Base-by-base conservation (phyloP, 2,797 vertebrate species). In the Spondyliosoma cantharus region DNA sequence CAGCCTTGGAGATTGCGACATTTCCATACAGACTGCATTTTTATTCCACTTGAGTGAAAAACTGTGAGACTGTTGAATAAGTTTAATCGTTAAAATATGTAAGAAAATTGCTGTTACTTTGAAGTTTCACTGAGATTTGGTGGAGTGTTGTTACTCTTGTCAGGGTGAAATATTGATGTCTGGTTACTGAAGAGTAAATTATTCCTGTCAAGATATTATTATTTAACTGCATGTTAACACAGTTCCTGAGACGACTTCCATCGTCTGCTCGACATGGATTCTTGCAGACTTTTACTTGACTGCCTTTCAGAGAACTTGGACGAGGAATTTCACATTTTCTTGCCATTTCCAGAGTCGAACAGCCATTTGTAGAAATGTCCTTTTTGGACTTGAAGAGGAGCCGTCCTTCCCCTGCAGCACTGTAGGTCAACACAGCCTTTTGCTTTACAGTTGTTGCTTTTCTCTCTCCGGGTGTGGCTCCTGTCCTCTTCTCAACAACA, bases 1-100 rank as follows among this genome's bases (percentile, higher is more conserved):
- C 72, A 74, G 76, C 67, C 62, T 71, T 64, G 7, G 25, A 76
- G 74, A 61, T 52, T 60, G 53, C 46, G 78, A 75, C 73, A 86
- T 80, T 81, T 78, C 52, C 67, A 25, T 68, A 61, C 62, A 76
- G 59, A 59, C 46, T 46, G 74, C 66, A 24, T 75, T 71, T 63
- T 32, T 72, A 46, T 75, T 45, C 17, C 8, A 29, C 45, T 53
- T 25, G 12, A 62, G n/a, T 67, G 19, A 16, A 50, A 71, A 59
- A 14, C 2, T 17, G n/a, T 24, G 48, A 61, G 61, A 71, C 48
- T 45, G 42, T 49, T 82, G 50, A 20, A 64, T 45, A 67, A 54
- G 70, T 79, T 79, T 63, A 72, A 72, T 42, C 54, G 50, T 85
- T 71, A 48, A 71, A 42, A n/a, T 15, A 27, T 64, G 53, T 14